Base-by-base conservation (phyloP, 2,113 vertebrate genomes). In the Tursiops truncatus region DNA sequence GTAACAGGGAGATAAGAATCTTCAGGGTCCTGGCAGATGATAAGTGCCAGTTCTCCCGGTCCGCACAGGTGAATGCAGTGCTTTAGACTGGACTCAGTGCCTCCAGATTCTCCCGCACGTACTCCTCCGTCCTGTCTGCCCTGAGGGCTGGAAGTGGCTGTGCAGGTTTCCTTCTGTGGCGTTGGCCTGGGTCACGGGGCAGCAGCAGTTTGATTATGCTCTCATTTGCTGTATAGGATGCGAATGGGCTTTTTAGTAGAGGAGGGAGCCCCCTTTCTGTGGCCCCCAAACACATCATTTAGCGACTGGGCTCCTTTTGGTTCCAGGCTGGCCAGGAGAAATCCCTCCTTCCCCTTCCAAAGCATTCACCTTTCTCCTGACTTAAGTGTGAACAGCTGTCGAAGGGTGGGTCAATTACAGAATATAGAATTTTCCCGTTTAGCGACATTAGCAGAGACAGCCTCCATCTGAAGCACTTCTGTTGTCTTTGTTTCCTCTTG, bases 401-500 rank as follows among this genome's bases (percentile, higher is more conserved):
- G n/a, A 50, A 80, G 74, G 70, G n/a, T 79, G 20, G 28, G 31
- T 70, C 62, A 94, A 11, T 47, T 63, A 50, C 50, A 74, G 79
- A 94, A 70, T 33, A 21, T 50, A 60, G 79, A 67, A 23, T 80
- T 96, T 70, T 92, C 83, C 71, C 76, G 53, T 67, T 95, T 92
- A 68, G 86, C 95, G 86, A 41, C 93, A 91, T 58, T 70, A 71
- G 62, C 71, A 33, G 80, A 73, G 56, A 73, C 63, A 73, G 67
- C 76, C 44, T 95, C 83, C 87, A 14, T 92, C n/a, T 26, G 94
- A 97, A 97, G 41, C 87, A 58, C 28, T 88, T 84, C 5, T 20
- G 91, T 82, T 97, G 76, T 80, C 95, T 97, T 95, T 84, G 87
- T 96, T 97, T 90, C 83, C 95, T 97, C 76, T 38, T 44, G 26